phyloP scores from a whole-genome alignment of 1,140 invertebrate genomes.

The Lineus longissimus region DNA sequence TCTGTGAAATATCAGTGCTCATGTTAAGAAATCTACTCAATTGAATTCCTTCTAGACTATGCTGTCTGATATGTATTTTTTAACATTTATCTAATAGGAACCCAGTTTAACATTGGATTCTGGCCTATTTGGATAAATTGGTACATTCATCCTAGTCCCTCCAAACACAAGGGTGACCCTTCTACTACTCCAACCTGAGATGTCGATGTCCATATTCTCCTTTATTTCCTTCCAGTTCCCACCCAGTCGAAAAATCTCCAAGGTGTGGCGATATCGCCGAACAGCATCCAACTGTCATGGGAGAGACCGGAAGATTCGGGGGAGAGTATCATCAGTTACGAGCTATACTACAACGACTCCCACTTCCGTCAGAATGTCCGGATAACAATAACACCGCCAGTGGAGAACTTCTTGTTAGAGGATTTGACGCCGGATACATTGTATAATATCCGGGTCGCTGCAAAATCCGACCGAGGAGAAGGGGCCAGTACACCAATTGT shows the following conservation, averaged over 20 bases:
- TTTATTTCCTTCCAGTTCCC: conserved; percentile 67
- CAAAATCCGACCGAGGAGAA: conserved; percentile 83
- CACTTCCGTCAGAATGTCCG: conserved; percentile 67
- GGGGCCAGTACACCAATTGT: conserved; percentile 91
- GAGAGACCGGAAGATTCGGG: conserved; percentile 71
- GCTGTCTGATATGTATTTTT: too few species aligned
- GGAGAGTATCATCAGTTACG: conserved; percentile 89
- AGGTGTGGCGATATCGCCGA: conserved; percentile 60
- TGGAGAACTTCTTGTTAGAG: conserved; percentile 79
- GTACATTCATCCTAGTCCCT: too few species aligned
- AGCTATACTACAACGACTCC: conserved; percentile 96
- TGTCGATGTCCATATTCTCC: conserved; percentile 7
- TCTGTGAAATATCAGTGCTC: too few species aligned
- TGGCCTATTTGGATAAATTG: too few species aligned
- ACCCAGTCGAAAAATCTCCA: conserved; percentile 85
- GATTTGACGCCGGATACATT: conserved; percentile 90
- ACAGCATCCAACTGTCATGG: conserved; percentile 80
- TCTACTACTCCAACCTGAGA: too few species aligned
- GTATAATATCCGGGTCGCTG: conserved; percentile 94
- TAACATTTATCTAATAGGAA: too few species aligned
- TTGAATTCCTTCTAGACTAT: too few species aligned
- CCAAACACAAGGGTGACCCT: too few species aligned
- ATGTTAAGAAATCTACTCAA: too few species aligned
- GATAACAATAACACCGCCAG: conserved; percentile 63
- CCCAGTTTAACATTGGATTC: too few species aligned